Percentiles rank a stretch among this genome's conserved stretches.
These are phyloP conservation scores for Sitobion miscanthi DNA, from an alignment of 1,140 invertebrate species.

Conservation along the genomic window DNA sequence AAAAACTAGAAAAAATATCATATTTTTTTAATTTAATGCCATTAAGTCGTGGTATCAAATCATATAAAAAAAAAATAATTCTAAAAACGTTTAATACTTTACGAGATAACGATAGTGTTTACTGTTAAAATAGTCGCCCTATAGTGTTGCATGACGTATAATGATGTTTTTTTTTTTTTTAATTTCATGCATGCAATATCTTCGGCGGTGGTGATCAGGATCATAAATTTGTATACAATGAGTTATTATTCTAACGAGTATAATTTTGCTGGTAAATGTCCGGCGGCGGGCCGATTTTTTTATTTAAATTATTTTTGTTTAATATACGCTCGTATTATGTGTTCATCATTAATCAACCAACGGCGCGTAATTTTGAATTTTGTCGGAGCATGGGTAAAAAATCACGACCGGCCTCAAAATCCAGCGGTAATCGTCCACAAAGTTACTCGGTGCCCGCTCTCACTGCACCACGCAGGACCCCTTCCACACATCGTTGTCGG, in stretches of 20 bases:
- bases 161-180: no score
- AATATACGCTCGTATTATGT: no score
- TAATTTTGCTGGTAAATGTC: neutral
- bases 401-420: neutral
- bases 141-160: no score
- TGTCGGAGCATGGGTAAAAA: neutral
- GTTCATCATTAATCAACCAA: neutral
- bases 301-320: neutral
- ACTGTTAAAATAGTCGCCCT: no score
- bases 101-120: no score
- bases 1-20: no score
- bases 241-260: neutral
- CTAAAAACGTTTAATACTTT: neutral
- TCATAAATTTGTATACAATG: neutral
- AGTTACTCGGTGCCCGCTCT: neutral
- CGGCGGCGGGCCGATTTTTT: neutral
- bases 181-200: neutral
- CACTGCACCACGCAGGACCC: neutral
- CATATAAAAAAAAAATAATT: no score
- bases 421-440: neutral
- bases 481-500: fast-evolving
- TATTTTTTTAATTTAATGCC: neutral
- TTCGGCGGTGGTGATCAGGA: neutral
- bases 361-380: neutral
- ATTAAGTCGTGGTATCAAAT: neutral